Base-by-base conservation (phyloP, 2,888 invertebrate genomes). In the Eupithecia centaureata region DNA sequence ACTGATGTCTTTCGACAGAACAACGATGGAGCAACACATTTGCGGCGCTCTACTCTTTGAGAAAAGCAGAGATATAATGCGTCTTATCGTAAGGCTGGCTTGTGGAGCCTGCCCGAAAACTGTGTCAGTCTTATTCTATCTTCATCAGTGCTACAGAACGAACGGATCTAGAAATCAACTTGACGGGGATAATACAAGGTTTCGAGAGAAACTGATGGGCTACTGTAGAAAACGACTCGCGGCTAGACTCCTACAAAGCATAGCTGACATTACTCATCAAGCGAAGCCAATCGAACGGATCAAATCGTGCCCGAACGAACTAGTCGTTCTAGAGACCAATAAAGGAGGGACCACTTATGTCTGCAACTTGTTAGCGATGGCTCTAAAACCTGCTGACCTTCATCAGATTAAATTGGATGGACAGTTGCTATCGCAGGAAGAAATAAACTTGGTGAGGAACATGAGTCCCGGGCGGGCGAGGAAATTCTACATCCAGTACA, bases 41-140 rank as follows among this genome's bases (percentile, higher is more conserved):
- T 87, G 89, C 63, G 73, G 75, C 1, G 80, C 83, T 13, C 76
- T 93, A n/a, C 67, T 90, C 0, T 90, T 91, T 70, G 67, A 83
- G 0, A 89, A 83, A 27, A 88, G 91, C 0, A 84, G 89, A 42
- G 89, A 89, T 67, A 87, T 92, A 32, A 92, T 93, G 91, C 82
- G 91, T 58, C 85, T 81, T 30, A 87, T 82, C 2, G 90, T 93
- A 0, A 79, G 82, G 54, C 75, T 93, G 28, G 87, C 90, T 0
- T 93, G 93, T 65, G 91, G 93, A 2, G 86, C 86, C 1, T 72
- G 86, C 12, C 77, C 92, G 0, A 73, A 84, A 33, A 77, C 77
- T 10, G 89, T 93, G 0, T 93, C 93, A 1, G 85, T 93, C 1
- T 81, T 93, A 15, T 93, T 92, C 74, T 93, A 89, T 69, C 85